Base-by-base conservation (phyloP, 2,113 vertebrate species). In the Hiodon alosoides region DNA sequence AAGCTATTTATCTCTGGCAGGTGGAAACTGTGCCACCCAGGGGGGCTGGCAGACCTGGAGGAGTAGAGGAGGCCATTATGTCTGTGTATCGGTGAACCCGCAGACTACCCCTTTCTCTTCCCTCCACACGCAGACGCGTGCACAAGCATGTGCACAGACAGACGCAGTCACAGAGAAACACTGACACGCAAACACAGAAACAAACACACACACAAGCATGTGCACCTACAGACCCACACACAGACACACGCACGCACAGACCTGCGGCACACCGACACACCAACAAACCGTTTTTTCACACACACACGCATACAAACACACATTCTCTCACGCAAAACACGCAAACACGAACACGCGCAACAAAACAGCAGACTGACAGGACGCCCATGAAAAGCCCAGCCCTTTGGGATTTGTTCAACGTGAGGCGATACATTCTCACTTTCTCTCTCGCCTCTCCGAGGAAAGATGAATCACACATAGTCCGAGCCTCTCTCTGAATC, bases 1-100 rank as follows among this genome's bases (percentile, higher is more conserved):
- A 70, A 76, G 62, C 65, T 75, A 79, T 81, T 78, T 80, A 64
- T 64, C n/a, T 75, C 71, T 84, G 78, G 74, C 81, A 75, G 52
- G 57, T 58, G 67, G 62, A 62, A 76, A 78, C 48, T 65, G 10
- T 54, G 73, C 68, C 67, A 60, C 16, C 54, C 50, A n/a, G 51
- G 31, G 50, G 58, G 60, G 46, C 76, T 57, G 61, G 69, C 47
- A 67, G 60, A 76, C 71, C 55, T 76, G 78, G 71, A 62, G 70
- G 57, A 73, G 48, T 31, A n/a, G 65, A 60, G 17, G 65, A 48
- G 17, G n/a, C 69, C n/a, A 61, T 53, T 31, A 46, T 58, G 3
- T 70, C 61, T 7, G 60, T 57, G 53, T 9, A 14, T 52, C 17
- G 4, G 17, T 48, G 72, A 9, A 53, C 50, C 72, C 60, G 5